phyloP scores from a whole-genome alignment of 2,797 vertebrate genomes.

The Crax fasciolata region DNA sequence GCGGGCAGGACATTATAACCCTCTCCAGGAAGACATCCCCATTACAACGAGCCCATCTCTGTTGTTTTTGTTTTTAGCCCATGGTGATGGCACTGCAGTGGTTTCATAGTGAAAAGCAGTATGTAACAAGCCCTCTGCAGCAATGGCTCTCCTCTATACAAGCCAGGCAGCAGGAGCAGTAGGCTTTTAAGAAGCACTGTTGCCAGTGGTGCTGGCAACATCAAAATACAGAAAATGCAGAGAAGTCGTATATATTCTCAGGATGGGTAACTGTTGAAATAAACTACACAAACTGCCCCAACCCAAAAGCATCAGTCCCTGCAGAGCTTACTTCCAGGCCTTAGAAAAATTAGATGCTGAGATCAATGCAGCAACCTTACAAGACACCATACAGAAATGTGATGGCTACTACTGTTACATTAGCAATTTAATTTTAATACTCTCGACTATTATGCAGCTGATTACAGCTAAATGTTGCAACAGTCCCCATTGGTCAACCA shows the following conservation, averaged over 20 bases:
- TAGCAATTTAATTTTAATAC: background rate
- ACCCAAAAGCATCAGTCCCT: background rate
- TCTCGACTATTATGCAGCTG: background rate
- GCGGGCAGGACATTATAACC: rapidly evolving
- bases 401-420: background rate
- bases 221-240: background rate
- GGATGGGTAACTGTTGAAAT: background rate
- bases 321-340: background rate
- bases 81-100: background rate
- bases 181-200: background rate
- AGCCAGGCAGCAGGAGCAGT: background rate
- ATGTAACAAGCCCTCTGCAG: background rate
- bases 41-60: background rate
- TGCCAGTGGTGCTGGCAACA: background rate
- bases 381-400: background rate
- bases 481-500: rapidly evolving
- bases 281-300: background rate
- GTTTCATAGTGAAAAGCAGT: background rate
- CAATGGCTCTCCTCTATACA: background rate
- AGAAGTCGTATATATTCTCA: background rate
- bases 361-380: background rate
- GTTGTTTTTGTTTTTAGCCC: background rate
- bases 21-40: rapidly evolving
- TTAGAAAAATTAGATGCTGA: background rate
- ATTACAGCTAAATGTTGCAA: background rate